phyloP scores from a whole-genome alignment of 2,113 vertebrate species.

The Australoheros scitulus region DNA sequence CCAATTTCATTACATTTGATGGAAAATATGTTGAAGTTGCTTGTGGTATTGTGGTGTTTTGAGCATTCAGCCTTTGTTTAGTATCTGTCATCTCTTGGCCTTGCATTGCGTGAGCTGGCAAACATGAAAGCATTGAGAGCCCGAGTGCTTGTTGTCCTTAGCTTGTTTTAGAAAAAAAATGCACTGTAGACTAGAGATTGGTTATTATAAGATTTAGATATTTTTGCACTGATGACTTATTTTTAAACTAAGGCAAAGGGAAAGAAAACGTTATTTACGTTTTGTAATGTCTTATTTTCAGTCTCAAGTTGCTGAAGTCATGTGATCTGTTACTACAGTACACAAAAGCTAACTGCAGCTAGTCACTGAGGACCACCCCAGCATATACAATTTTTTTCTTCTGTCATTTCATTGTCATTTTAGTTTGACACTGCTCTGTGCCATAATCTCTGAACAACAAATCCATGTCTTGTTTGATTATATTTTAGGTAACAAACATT shows the following conservation, averaged over 20 bases:
- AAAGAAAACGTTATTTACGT: not conserved
- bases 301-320: not conserved
- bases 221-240: not conserved
- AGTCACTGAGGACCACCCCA: not conserved
- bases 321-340: not conserved
- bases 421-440: not conserved
- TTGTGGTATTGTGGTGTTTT: conserved; percentile 45
- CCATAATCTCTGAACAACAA: not conserved
- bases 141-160: conserved; percentile 18
- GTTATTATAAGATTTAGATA: conserved; percentile 7
- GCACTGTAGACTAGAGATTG: not conserved
- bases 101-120: conserved; percentile 31
- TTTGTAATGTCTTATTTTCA: not conserved
- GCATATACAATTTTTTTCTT: not conserved
- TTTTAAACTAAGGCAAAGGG: conserved; percentile 7
- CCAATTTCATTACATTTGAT: conserved; percentile 42
- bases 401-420: not conserved
- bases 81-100: conserved; percentile 37
- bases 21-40: conserved; percentile 55
- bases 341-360: not conserved
- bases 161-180: conserved; percentile 25
- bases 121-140: not conserved
- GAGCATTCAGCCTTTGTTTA: conserved; percentile 39
- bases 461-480: conserved; percentile 12
- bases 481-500: not conserved